These are phyloP conservation scores for Trichoplusia ni DNA, from an alignment of 1,140 invertebrate genomes.

Conservation along the genomic window DNA sequence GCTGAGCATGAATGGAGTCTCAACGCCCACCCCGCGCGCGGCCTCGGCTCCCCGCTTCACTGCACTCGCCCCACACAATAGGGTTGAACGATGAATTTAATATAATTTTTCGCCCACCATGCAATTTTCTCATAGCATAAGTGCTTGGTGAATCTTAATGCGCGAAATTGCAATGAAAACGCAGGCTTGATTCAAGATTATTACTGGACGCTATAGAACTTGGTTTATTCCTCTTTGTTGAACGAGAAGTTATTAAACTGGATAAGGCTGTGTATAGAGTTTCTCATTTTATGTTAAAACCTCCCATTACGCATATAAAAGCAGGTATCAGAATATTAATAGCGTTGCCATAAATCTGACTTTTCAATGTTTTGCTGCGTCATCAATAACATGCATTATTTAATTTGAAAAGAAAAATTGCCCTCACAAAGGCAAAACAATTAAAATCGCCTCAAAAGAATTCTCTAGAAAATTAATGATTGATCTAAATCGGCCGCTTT, in stretches of 20 bases:
- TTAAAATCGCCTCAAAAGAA: slow-evolving; percentile 6
- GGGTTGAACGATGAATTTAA: slow-evolving; percentile 31
- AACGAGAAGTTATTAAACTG: too few relatives aligned
- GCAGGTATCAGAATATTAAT: too few relatives aligned
- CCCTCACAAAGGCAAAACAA: neutral
- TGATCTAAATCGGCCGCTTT: neutral
- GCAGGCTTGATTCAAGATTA: slow-evolving; percentile 7
- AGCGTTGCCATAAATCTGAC: too few relatives aligned
- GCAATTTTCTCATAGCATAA: slow-evolving; percentile 29
- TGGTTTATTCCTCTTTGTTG: too few relatives aligned
- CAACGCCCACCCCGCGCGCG: slow-evolving; percentile 15
- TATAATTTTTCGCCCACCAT: slow-evolving; percentile 37
- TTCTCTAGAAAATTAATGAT: neutral
- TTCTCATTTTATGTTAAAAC: too few relatives aligned
- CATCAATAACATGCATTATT: neutral
- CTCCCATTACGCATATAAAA: too few relatives aligned
- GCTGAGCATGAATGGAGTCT: slow-evolving; percentile 42
- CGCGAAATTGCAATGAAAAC: slow-evolving; percentile 7
- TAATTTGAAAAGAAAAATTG: neutral
- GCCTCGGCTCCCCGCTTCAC: neutral
- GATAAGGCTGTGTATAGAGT: too few relatives aligned
- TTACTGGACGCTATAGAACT: neutral
- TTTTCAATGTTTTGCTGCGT: neutral
- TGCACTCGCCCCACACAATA: slow-evolving; percentile 27
- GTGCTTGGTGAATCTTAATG: slow-evolving; percentile 4